Percentiles rank a stretch among this genome's conserved stretches.
Evolutionary conservation across 1,140 invertebrate species (phyloP).

Genomic region (Bradysia coprophila): DNA sequence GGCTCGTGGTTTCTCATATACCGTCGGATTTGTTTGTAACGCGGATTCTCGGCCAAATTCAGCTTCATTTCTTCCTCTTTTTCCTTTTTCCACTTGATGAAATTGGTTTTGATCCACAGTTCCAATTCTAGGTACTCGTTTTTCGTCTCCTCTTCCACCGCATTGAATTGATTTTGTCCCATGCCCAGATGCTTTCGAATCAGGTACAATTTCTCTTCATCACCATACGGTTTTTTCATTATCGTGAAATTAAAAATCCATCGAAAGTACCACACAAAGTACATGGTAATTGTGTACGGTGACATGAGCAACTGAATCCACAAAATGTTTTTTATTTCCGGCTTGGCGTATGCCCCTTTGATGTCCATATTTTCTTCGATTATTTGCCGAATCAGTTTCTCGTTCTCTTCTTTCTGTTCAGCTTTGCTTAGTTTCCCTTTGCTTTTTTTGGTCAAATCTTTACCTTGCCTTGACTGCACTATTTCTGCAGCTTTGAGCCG

Average conservation of each 20-base stretch:
- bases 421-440: conserved; percentile 31
- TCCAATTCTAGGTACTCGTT: conserved; percentile 53
- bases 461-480: conserved; percentile 48
- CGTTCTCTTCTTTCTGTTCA: conserved; percentile 58
- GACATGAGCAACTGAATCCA: conserved; percentile 65
- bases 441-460: conserved; percentile 25
- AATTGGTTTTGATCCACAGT: conserved; percentile 68
- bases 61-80: conserved; percentile 70
- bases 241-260: conserved; percentile 71
- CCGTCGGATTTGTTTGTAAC: conserved; percentile 58
- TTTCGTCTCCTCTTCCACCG: conserved; percentile 52
- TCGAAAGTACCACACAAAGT: conserved; percentile 50
- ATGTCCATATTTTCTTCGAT: conserved; percentile 85
- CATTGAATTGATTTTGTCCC: conserved; percentile 43
- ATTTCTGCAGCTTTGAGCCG: conserved; percentile 63
- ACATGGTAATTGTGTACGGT: conserved; percentile 48
- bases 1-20: conserved; percentile 65
- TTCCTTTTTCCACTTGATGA: conserved; percentile 54
- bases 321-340: conserved; percentile 50
- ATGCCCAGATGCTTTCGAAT: conserved; percentile 62
- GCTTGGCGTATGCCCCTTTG: conserved; percentile 73
- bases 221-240: conserved; percentile 52
- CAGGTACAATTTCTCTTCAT: conserved; percentile 67
- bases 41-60: conserved; percentile 54
- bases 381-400: conserved; percentile 51